Conservation (phyloP, 2,113 vertebrate species). For the Panthera leo region DNA sequence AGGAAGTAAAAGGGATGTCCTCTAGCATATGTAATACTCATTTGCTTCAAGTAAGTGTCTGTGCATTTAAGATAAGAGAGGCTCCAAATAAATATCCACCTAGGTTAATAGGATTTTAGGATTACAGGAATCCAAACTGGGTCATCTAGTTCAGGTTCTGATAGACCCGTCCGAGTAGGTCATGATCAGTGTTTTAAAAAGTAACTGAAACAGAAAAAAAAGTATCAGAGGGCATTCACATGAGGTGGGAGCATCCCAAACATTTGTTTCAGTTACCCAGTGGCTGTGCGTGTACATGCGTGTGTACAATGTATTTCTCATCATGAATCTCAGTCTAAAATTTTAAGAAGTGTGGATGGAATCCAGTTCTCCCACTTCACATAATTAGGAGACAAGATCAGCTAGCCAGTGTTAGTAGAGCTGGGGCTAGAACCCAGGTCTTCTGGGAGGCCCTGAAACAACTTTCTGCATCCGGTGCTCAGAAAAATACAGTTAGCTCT, state of each 20-base stretch:
- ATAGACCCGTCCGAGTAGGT: background rate
- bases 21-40: background rate
- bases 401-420: background rate
- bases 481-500: background rate
- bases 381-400: background rate
- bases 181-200: background rate
- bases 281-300: too few species aligned
- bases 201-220: background rate
- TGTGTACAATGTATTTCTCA: background rate
- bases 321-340: background rate
- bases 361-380: background rate
- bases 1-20: background rate
- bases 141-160: background rate
- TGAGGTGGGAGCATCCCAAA: background rate
- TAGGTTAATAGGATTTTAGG: background rate
- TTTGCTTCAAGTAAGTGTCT: background rate
- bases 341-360: background rate
- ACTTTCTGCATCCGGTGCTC: background rate
- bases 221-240: background rate
- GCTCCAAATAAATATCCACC: background rate
- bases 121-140: background rate
- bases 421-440: background rate
- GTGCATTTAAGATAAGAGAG: background rate
- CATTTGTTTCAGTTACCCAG: background rate
- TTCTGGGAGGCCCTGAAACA: background rate